Evolutionary conservation across 2,113 vertebrate species (phyloP).

Genomic region (Erinaceus europaeus): DNA sequence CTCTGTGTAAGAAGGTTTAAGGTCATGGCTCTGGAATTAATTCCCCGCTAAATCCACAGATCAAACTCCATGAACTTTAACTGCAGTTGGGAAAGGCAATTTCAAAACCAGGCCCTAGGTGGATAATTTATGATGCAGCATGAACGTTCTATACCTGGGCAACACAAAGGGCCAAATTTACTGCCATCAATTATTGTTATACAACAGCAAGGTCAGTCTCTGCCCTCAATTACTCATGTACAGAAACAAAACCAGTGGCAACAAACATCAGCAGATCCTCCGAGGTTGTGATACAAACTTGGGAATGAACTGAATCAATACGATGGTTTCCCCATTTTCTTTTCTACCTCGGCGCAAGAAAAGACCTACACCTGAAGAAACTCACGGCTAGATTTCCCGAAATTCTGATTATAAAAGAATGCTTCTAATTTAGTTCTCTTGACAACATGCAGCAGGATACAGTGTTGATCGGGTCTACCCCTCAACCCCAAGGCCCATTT

Average conservation of each 20-base stretch:
- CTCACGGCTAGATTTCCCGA: not conserved
- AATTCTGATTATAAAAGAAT: slow-evolving; percentile 5
- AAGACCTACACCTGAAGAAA: not conserved
- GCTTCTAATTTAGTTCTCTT: not conserved
- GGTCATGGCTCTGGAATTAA: slow-evolving; percentile 55
- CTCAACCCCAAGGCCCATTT: too few species aligned
- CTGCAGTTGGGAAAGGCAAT: slow-evolving; percentile 62
- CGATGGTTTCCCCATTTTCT: not conserved
- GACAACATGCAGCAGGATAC: not conserved
- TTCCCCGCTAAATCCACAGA: slow-evolving; percentile 46
- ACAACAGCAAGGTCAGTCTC: slow-evolving; percentile 46
- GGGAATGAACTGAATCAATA: not conserved
- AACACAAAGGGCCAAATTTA: slow-evolving; percentile 61
- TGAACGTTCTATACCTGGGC: slow-evolving; percentile 45
- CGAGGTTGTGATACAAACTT: slow-evolving; percentile 4
- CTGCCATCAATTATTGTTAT: slow-evolving; percentile 60
- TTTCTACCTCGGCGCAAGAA: not conserved
- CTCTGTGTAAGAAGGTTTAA: slow-evolving; percentile 22
- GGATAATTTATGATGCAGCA: slow-evolving; percentile 57
- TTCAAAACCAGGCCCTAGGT: slow-evolving; percentile 40
- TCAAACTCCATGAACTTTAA: slow-evolving; percentile 61
- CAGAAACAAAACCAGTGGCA: slow-evolving; percentile 26
- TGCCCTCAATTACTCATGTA: slow-evolving; percentile 57
- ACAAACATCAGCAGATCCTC: slow-evolving; percentile 49
- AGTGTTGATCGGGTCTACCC: too few species aligned